Evolutionary conservation across 2,797 vertebrate genomes (phyloP).

Genomic region (Sitta carolinensis): DNA sequence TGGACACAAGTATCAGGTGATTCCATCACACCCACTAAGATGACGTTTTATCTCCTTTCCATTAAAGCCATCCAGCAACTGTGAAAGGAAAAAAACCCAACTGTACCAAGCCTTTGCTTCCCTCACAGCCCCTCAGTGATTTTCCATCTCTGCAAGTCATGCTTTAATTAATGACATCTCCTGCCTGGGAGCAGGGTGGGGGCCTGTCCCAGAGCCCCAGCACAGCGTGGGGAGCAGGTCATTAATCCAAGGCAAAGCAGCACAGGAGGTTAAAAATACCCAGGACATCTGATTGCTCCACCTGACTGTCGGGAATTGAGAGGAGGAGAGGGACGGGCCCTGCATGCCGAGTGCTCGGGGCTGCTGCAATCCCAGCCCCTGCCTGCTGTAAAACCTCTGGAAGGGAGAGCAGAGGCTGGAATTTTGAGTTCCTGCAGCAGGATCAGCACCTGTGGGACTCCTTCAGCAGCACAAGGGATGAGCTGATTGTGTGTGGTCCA

Average conservation of each 20-base stretch:
- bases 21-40: neutral
- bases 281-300: neutral
- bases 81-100: neutral
- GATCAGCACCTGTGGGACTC: neutral
- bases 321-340: neutral
- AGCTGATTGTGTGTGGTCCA: neutral
- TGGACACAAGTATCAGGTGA: neutral
- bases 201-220: neutral
- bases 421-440: neutral
- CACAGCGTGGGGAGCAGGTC: neutral
- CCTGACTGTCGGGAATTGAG: neutral
- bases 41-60: neutral
- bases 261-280: neutral
- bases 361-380: neutral
- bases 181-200: neutral
- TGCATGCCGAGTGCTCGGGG: neutral
- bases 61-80: neutral
- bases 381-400: neutral
- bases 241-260: neutral
- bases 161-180: neutral
- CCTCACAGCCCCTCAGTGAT: neutral
- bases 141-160: conserved; percentile 6
- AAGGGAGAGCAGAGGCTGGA: neutral
- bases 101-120: neutral
- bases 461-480: neutral